phyloP scores from a whole-genome alignment of 2,797 vertebrate species.

The Tangara arthus region DNA sequence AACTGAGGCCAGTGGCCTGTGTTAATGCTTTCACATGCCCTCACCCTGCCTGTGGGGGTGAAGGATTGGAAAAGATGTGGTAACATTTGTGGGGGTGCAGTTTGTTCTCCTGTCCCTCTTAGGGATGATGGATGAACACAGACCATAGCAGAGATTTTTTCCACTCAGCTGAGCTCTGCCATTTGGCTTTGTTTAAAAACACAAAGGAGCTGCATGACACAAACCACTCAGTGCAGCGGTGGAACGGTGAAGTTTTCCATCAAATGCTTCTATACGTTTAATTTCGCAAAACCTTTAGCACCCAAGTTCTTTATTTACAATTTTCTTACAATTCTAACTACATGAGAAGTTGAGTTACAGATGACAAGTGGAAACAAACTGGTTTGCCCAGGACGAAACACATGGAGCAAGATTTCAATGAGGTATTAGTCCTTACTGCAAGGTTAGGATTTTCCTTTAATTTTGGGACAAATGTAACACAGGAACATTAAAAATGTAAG shows the following conservation, averaged over 20 bases:
- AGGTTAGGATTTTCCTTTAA: neutral
- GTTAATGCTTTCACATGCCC: neutral
- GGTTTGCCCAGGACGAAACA: neutral
- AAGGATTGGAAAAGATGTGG: neutral
- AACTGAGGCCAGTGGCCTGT: fast-evolving
- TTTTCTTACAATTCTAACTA: neutral
- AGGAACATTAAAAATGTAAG: neutral
- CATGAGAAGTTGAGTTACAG: neutral
- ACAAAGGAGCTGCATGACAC: neutral
- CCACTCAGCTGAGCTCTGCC: neutral
- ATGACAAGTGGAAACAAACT: neutral
- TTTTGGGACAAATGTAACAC: neutral
- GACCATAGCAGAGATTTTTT: neutral
- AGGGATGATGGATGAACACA: neutral
- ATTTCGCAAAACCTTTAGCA: neutral
- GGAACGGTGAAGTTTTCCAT: neutral
- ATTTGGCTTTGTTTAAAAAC: neutral
- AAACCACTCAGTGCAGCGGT: fast-evolving
- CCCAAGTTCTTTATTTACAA: neutral
- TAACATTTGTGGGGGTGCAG: neutral
- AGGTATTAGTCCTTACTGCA: neutral
- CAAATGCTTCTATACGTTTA: neutral
- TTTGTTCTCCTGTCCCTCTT: neutral
- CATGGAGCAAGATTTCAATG: neutral
- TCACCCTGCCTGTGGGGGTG: fast-evolving